Percentiles rank a stretch among this genome's conserved stretches.
phyloP scores from a whole-genome alignment of 2,797 vertebrate genomes.

The Pipistrellus nathusii region DNA sequence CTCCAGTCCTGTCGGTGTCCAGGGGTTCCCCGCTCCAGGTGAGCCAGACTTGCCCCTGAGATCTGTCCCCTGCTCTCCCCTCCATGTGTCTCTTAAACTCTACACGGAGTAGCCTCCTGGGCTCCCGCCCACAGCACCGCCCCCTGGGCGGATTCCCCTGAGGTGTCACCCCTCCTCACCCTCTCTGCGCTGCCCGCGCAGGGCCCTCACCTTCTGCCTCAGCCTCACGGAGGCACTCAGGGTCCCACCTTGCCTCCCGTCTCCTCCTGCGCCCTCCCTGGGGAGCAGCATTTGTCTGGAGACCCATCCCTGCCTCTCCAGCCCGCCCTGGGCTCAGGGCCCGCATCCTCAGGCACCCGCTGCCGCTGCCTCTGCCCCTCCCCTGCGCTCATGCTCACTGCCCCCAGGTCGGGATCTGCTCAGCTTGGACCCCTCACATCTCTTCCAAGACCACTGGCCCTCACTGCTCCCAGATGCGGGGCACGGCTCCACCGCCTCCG shows the following conservation, averaged over 20 bases:
- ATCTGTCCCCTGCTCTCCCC: neutral
- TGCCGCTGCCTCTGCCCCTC: no score
- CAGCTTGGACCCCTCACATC: no score
- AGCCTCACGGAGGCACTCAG: no score
- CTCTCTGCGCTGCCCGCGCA: no score
- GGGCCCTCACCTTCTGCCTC: no score
- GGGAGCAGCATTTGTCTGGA: neutral
- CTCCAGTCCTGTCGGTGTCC: no score
- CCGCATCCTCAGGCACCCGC: neutral
- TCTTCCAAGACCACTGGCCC: neutral
- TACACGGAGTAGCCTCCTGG: neutral
- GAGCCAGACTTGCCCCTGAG: neutral
- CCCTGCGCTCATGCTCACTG: accelerated
- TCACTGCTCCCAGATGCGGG: neutral
- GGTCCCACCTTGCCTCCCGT: neutral
- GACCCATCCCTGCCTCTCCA: no score
- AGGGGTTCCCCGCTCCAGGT: no score
- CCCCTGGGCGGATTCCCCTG: no score
- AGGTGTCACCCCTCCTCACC: no score
- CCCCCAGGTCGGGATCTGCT: accelerated
- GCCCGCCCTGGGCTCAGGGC: no score
- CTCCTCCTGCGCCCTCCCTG: neutral
- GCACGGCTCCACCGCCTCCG: no score
- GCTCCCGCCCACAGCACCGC: neutral
- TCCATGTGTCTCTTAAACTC: neutral